Conservation (phyloP, 2,888 invertebrate species). For the Acanthococcus lagerstroemiae region DNA sequence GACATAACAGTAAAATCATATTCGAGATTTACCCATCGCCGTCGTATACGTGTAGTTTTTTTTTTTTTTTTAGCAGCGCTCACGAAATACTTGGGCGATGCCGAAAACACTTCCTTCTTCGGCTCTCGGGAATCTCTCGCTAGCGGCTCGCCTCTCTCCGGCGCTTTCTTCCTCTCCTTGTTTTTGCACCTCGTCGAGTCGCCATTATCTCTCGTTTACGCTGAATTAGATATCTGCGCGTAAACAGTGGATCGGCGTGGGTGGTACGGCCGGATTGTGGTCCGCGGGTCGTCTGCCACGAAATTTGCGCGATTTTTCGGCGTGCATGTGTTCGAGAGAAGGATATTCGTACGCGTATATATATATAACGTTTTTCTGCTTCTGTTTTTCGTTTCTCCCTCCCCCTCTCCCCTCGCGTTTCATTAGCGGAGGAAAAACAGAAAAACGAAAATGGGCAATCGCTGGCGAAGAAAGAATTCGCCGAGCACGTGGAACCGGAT, state of each 20-base stretch:
- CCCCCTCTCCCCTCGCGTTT: too few relatives aligned
- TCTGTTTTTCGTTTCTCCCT: too few relatives aligned
- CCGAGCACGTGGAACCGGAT: too few relatives aligned
- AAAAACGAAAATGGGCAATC: too few relatives aligned
- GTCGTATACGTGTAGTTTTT: neutral
- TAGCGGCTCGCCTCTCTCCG: too few relatives aligned
- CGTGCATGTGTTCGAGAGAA: neutral
- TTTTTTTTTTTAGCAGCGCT: neutral
- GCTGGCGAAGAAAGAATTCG: too few relatives aligned
- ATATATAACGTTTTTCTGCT: too few relatives aligned
- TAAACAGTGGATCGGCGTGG: neutral
- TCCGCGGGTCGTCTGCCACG: neutral
- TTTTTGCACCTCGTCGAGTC: neutral
- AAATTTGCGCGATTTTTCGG: too few relatives aligned
- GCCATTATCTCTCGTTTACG: neutral
- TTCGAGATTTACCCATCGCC: constrained; percentile 3
- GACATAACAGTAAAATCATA: constrained; percentile 29
- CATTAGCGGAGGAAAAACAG: too few relatives aligned
- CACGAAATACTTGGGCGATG: constrained; percentile 1
- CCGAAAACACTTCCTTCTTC: constrained; percentile 1
- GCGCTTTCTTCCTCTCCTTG: neutral
- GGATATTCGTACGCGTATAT: too few relatives aligned
- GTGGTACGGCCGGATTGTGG: too few relatives aligned
- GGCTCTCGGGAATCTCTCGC: too few relatives aligned
- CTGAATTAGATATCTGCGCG: neutral